A percentile compares a stretch with the other conserved stretches of the same genome.
Conservation (phyloP, 2,113 vertebrate species). For the Zosterops japonicus region DNA sequence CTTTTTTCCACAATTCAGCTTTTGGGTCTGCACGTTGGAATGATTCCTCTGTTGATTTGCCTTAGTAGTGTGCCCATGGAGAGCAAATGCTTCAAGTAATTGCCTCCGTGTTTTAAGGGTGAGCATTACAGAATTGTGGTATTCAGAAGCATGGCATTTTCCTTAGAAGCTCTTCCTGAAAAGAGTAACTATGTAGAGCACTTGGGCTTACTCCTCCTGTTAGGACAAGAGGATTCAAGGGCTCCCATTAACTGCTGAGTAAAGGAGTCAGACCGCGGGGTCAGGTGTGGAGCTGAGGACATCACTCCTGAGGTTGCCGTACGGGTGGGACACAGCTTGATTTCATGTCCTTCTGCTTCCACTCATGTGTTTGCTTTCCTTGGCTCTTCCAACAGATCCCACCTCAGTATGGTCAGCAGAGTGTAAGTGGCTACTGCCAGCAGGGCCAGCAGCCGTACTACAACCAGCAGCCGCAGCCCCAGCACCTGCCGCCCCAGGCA, state of each 20-base stretch:
- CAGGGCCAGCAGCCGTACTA: conserved; percentile 92
- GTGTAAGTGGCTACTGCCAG: conserved; percentile 87
- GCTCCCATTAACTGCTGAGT: background rate
- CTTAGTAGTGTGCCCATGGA: background rate
- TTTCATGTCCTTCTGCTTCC: background rate
- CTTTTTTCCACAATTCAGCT: background rate
- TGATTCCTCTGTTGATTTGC: background rate
- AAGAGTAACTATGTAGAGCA: background rate
- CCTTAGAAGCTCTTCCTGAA: background rate
- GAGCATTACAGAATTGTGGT: background rate
- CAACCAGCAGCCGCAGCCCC: conserved; percentile 89
- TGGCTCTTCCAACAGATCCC: conserved; percentile 85
- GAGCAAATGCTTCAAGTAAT: background rate
- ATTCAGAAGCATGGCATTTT: background rate
- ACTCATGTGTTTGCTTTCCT: conserved; percentile 51
- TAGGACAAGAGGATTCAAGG: background rate
- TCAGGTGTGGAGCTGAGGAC: background rate
- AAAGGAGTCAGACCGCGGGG: background rate
- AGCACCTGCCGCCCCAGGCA: conserved; percentile 81
- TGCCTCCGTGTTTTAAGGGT: background rate
- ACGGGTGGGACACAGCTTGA: background rate
- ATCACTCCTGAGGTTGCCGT: background rate
- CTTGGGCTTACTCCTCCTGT: background rate
- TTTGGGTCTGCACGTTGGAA: background rate
- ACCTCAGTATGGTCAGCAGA: conserved; percentile 91